A percentile compares a stretch with the other conserved stretches of the same genome.
These are phyloP conservation scores for Drosophila kohkoa DNA, from an alignment of 1,140 invertebrate species.

Conservation along the genomic window DNA sequence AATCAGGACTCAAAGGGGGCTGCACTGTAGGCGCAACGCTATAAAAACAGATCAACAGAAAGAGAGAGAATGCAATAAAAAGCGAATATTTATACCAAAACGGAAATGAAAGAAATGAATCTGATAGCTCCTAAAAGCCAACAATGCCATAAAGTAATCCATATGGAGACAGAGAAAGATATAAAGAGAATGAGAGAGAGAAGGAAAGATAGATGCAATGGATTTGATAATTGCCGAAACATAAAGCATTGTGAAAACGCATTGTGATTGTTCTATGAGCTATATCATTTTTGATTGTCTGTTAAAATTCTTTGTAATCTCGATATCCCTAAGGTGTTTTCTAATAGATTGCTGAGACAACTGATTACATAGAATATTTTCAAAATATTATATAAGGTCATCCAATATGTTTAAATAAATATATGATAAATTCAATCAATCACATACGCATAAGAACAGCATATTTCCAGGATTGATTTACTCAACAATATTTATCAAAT, in stretches of 20 bases:
- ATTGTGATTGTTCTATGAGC: slow-evolving; percentile 15
- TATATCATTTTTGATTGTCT: slow-evolving; percentile 17
- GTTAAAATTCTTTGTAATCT: background rate
- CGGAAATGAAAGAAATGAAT: slow-evolving; percentile 56
- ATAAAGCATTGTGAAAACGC: slow-evolving; percentile 23
- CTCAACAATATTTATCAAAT: background rate
- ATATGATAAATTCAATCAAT: too few relatives aligned
- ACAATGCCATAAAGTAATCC: slow-evolving; percentile 55
- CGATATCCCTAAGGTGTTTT: background rate
- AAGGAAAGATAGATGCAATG: slow-evolving; percentile 15
- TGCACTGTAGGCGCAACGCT: slow-evolving; percentile 33
- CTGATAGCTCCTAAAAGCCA: slow-evolving; percentile 51
- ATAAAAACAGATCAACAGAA: slow-evolving; percentile 66
- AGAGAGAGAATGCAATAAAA: slow-evolving; percentile 46
- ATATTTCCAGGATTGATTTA: background rate
- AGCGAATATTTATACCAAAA: slow-evolving; percentile 23
- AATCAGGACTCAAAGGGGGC: slow-evolving; percentile 5
- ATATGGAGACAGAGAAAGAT: slow-evolving; percentile 43
- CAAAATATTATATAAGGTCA: too few relatives aligned
- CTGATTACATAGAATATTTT: too few relatives aligned
- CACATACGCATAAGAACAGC: too few relatives aligned
- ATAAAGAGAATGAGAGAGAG: background rate
- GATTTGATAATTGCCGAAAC: slow-evolving; percentile 67
- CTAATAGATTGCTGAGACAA: background rate
- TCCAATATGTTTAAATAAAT: too few relatives aligned